Conservation (phyloP, 2,888 invertebrate species). For the Allophyes oxyacanthae region DNA sequence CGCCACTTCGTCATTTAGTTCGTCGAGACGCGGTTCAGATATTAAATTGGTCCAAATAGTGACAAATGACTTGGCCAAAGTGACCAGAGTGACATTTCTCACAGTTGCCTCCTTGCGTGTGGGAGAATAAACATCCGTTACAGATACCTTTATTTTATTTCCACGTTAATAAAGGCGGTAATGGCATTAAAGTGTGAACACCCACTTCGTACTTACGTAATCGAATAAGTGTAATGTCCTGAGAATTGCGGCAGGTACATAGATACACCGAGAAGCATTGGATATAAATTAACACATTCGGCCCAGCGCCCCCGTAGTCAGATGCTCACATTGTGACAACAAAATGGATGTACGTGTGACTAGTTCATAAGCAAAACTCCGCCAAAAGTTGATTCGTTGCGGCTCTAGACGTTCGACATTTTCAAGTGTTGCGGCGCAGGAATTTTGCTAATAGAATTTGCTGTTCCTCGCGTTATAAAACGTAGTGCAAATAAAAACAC, state of each 20-base stretch:
- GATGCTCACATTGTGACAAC: no score
- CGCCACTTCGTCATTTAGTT: slow-evolving; percentile 20
- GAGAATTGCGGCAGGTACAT: background rate
- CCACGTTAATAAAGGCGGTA: slow-evolving; percentile 16
- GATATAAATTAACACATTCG: no score
- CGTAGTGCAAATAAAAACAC: no score
- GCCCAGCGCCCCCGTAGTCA: no score
- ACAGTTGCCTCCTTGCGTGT: slow-evolving; percentile 16
- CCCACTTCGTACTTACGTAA: background rate
- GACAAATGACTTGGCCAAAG: slow-evolving; percentile 40
- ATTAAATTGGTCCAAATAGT: slow-evolving; percentile 51
- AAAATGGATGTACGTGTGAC: no score
- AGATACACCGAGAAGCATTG: background rate
- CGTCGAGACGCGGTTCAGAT: slow-evolving; percentile 28
- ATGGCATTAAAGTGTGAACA: background rate
- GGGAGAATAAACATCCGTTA: slow-evolving; percentile 23
- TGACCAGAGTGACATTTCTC: slow-evolving; percentile 24
- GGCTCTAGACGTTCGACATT: no score
- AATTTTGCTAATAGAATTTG: no score
- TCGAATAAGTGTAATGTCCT: slow-evolving; percentile 6
- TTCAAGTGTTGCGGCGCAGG: no score
- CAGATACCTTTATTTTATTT: slow-evolving; percentile 11
- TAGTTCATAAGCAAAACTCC: no score
- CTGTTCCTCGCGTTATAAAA: no score
- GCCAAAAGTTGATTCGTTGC: no score